phyloP scores from a whole-genome alignment of 2,888 invertebrate genomes.

The Icerya purchasi region DNA sequence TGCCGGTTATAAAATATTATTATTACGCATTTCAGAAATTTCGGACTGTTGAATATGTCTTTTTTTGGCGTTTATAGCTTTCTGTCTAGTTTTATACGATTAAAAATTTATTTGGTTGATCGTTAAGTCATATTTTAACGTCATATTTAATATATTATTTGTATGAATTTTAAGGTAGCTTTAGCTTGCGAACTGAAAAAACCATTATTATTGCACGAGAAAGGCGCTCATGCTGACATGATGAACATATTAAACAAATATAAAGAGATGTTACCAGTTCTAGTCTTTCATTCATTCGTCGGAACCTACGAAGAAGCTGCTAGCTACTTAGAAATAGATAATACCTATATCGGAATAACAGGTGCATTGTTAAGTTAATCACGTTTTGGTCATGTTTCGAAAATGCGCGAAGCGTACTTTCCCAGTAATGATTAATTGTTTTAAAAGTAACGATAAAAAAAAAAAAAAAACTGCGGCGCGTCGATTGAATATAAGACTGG shows the following conservation, averaged over 20 bases:
- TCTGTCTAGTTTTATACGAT: too few species aligned
- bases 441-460: too few species aligned
- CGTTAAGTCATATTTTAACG: background rate
- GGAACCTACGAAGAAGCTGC: slow-evolving; percentile 67
- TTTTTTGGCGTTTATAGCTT: background rate
- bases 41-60: too few species aligned
- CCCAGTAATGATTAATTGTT: too few species aligned
- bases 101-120: background rate
- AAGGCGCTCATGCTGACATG: slow-evolving; percentile 73
- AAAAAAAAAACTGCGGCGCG: too few species aligned
- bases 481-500: too few species aligned
- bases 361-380: too few species aligned
- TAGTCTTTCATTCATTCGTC: slow-evolving; percentile 77
- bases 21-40: too few species aligned
- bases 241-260: slow-evolving; percentile 43
- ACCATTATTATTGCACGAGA: slow-evolving; percentile 74
- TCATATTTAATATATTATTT: background rate
- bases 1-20: too few species aligned
- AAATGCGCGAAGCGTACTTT: too few species aligned
- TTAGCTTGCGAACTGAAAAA: slow-evolving; percentile 69
- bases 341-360: slow-evolving; percentile 20
- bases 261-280: slow-evolving; percentile 42
- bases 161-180: slow-evolving; percentile 40
- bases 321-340: slow-evolving; percentile 51
- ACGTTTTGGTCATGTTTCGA: too few species aligned